These are phyloP conservation scores for Nowickia ferox DNA, from an alignment of 2,888 invertebrate genomes.

Conservation along the genomic window DNA sequence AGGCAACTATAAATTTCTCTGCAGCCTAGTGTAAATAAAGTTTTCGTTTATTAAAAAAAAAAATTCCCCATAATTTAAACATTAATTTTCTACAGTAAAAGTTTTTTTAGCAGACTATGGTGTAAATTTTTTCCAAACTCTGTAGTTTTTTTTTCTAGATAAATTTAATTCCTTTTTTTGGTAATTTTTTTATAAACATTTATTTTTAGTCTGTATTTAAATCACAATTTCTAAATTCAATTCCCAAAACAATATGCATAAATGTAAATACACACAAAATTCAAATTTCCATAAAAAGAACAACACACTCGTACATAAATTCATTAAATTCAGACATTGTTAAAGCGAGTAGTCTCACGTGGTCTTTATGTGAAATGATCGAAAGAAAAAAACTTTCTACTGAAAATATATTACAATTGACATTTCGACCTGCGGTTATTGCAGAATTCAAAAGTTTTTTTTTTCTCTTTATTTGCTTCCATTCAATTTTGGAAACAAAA, in stretches of 20 bases:
- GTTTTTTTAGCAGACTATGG: too few relatives aligned
- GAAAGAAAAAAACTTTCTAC: constrained; percentile 13
- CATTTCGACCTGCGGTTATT: constrained; percentile 66
- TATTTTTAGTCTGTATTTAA: too few relatives aligned
- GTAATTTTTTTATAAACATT: background rate
- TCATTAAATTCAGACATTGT: constrained; percentile 44
- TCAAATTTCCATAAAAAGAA: constrained; percentile 18
- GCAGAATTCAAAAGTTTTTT: constrained; percentile 38
- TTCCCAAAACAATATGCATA: constrained; percentile 1
- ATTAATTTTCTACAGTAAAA: too few relatives aligned
- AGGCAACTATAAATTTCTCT: background rate
- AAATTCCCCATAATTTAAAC: too few relatives aligned
- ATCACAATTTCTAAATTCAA: background rate
- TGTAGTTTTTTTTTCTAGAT: background rate
- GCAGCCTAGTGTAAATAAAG: background rate
- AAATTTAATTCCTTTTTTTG: background rate
- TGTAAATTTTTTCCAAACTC: background rate
- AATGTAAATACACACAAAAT: background rate
- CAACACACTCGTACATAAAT: constrained; percentile 25
- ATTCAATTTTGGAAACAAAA: constrained; percentile 14
- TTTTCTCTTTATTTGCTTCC: constrained; percentile 4
- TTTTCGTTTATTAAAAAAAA: too few relatives aligned
- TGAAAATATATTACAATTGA: constrained; percentile 62
- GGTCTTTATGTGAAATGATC: constrained; percentile 45
- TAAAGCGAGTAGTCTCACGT: constrained; percentile 45